These are phyloP conservation scores for Trigoniulus corallinus DNA, from an alignment of 1,140 invertebrate genomes.

Conservation along the genomic window DNA sequence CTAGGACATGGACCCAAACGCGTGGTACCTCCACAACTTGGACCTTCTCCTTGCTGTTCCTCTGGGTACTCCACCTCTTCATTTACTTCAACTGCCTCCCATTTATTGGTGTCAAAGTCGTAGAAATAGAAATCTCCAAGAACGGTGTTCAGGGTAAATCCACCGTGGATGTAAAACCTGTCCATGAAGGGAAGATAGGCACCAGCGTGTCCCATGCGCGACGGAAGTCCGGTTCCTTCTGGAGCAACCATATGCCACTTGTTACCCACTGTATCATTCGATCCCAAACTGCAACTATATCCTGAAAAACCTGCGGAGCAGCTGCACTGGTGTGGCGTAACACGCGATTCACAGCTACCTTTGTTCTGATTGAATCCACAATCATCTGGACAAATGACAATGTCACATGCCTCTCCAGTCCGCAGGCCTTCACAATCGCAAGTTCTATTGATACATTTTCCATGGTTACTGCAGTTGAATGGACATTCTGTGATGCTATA, in stretches of 20 bases:
- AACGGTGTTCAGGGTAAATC: slow-evolving; percentile 75
- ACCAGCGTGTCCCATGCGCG: slow-evolving; percentile 67
- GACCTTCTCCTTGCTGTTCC: slow-evolving; percentile 6
- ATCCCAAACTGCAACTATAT: slow-evolving; percentile 21
- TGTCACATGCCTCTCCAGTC: slow-evolving; percentile 62
- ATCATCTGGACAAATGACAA: slow-evolving; percentile 23
- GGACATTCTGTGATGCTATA: slow-evolving; percentile 80
- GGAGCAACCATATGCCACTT: slow-evolving; percentile 67
- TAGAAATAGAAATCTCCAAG: slow-evolving; percentile 53
- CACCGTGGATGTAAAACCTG: slow-evolving; percentile 80
- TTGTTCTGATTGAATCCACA: slow-evolving; percentile 18
- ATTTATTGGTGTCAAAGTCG: slow-evolving; percentile 23
- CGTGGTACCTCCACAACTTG: background rate
- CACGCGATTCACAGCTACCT: slow-evolving; percentile 16
- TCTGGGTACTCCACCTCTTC: slow-evolving; percentile 9
- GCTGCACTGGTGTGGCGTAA: slow-evolving; percentile 17
- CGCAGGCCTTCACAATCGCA: slow-evolving; percentile 67
- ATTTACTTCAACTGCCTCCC: slow-evolving; percentile 17
- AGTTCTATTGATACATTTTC: slow-evolving; percentile 57
- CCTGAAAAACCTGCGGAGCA: slow-evolving; percentile 25
- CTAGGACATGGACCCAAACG: slow-evolving; percentile 31
- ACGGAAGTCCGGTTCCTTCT: slow-evolving; percentile 37
- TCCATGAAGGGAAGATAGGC: slow-evolving; percentile 62
- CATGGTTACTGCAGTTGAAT: slow-evolving; percentile 70
- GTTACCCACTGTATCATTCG: slow-evolving; percentile 17